phyloP scores from a whole-genome alignment of 2,113 vertebrate genomes.

The Sapajus apella region DNA sequence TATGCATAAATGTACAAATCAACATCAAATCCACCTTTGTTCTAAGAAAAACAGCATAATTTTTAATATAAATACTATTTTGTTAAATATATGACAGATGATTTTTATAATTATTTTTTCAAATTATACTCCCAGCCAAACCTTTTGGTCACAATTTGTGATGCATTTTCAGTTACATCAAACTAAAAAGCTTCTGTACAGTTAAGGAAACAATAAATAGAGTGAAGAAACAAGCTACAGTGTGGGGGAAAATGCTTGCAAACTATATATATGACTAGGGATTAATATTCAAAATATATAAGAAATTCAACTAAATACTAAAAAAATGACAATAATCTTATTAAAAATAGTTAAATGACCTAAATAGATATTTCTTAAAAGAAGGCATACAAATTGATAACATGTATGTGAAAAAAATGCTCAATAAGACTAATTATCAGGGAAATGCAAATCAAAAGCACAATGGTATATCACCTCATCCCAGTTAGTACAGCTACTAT shows the following conservation, averaged over 20 bases:
- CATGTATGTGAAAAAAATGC: neutral
- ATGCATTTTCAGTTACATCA: neutral
- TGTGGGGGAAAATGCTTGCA: neutral
- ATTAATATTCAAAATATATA: neutral
- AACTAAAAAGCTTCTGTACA: neutral
- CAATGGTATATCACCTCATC: neutral
- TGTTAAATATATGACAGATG: neutral
- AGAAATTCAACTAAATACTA: neutral
- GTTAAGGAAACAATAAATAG: neutral
- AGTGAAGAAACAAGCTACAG: neutral
- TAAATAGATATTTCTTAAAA: neutral
- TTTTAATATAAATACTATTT: neutral
- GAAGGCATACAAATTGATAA: neutral
- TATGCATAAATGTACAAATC: conserved; percentile 15
- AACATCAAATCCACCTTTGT: neutral
- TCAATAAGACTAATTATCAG: neutral
- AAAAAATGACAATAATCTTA: neutral
- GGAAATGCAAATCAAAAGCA: neutral
- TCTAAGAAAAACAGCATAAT: neutral
- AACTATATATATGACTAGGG: neutral
- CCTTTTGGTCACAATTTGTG: neutral
- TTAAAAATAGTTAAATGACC: neutral
- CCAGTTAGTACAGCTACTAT: neutral
- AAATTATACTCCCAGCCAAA: neutral
- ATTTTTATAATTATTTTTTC: neutral